Evolutionary conservation across 2,797 vertebrate genomes (phyloP).

Genomic region (Alectoris magna): DNA sequence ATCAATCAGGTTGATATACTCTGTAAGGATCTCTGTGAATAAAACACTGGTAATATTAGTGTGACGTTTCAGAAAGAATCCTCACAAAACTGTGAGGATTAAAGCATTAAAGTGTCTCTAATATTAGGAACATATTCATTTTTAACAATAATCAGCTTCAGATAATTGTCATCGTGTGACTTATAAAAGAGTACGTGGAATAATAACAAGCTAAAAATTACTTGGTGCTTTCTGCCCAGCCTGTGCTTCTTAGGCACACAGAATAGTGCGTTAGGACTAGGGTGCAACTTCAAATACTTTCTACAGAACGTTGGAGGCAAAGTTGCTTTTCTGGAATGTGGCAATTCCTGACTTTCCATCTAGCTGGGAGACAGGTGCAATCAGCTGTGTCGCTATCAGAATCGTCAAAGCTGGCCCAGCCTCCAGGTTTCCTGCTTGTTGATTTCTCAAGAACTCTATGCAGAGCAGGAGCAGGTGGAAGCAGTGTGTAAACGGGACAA

Average conservation of each 20-base stretch:
- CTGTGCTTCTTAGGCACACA: not conserved
- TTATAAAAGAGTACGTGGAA: not conserved
- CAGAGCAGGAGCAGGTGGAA: not conserved
- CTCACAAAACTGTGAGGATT: not conserved
- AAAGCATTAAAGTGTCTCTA: not conserved
- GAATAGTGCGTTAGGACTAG: not conserved
- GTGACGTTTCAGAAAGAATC: not conserved
- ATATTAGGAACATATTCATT: not conserved
- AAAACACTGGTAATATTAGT: not conserved
- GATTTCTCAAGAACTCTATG: not conserved
- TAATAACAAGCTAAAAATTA: not conserved
- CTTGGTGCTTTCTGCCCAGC: not conserved
- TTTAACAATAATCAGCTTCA: not conserved
- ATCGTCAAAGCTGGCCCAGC: not conserved
- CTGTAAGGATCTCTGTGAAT: not conserved
- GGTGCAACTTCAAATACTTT: not conserved
- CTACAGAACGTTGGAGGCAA: not conserved
- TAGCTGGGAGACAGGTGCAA: not conserved
- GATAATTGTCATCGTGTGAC: not conserved
- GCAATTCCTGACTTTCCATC: conserved; percentile 25
- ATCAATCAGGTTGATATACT: not conserved
- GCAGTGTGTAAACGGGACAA: not conserved
- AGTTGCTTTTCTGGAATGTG: conserved; percentile 48
- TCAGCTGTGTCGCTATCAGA: not conserved
- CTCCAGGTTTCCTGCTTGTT: not conserved